Evolutionary conservation across 30 jellyfish, hydroid and myxozoan genomes (phyloP).

Genomic region (Catostylus mosaicus): DNA sequence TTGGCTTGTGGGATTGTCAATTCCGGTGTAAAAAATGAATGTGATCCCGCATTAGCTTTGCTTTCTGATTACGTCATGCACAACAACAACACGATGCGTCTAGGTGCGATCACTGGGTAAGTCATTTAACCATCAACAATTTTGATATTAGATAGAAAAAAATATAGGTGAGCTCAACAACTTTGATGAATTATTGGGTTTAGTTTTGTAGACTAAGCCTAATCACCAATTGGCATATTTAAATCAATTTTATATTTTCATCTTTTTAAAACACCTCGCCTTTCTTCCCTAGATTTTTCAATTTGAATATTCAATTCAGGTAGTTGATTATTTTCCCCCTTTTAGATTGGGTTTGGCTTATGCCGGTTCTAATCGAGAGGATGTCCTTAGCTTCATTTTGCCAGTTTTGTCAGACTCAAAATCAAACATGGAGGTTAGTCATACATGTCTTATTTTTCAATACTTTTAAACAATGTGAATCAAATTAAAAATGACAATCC

Average conservation of each 20-base stretch:
- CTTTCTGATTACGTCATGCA: slow-evolving; percentile 93
- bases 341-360: slow-evolving; percentile 94
- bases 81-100: slow-evolving; percentile 84
- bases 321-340: not conserved
- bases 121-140: too few relatives aligned
- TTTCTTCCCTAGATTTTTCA: not conserved
- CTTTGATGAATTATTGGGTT: too few relatives aligned
- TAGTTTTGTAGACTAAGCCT: too few relatives aligned
- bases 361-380: slow-evolving; percentile 99
- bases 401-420: slow-evolving; percentile 97
- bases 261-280: too few relatives aligned
- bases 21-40: slow-evolving; percentile 97
- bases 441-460: too few relatives aligned
- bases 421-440: slow-evolving; percentile 96
- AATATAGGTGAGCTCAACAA: too few relatives aligned
- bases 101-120: slow-evolving; percentile 95
- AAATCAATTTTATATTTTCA: too few relatives aligned
- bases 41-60: slow-evolving; percentile 98
- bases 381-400: slow-evolving; percentile 79
- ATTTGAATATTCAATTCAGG: not conserved
- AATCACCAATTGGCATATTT: too few relatives aligned
- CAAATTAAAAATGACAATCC: too few relatives aligned
- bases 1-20: slow-evolving; percentile 99
- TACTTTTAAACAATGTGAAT: too few relatives aligned
- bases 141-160: too few relatives aligned